Evolutionary conservation across 2,888 invertebrate genomes (phyloP).

Genomic region (Xanthorhoe designata): DNA sequence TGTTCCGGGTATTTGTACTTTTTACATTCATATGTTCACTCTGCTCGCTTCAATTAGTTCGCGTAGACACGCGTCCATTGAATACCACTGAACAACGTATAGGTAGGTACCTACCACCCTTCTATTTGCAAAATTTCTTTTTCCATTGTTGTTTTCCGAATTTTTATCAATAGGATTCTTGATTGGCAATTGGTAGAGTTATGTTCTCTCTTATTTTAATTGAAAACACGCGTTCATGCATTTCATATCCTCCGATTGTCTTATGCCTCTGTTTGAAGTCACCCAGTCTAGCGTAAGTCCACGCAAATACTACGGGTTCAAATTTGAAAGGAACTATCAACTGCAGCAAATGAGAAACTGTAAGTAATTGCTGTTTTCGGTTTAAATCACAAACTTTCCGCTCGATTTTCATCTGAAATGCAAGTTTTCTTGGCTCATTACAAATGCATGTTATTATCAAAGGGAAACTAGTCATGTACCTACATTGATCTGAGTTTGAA

Average conservation of each 20-base stretch:
- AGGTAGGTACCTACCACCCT: too few species aligned
- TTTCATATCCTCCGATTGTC: constrained; percentile 8
- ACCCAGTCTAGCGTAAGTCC: constrained; percentile 7
- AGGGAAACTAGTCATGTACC: neutral
- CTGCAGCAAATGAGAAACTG: constrained; percentile 34
- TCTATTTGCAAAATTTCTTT: neutral
- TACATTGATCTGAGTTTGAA: too few species aligned
- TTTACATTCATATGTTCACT: constrained; percentile 45
- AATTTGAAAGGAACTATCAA: constrained; percentile 35
- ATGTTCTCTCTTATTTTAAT: neutral
- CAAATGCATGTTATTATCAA: constrained; percentile 1
- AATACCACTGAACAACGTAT: constrained; percentile 13
- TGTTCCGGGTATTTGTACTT: constrained; percentile 52
- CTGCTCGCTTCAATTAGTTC: constrained; percentile 55
- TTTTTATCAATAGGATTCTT: neutral
- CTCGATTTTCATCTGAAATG: constrained; percentile 22
- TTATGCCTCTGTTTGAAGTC: constrained; percentile 14
- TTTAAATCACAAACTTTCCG: constrained; percentile 20
- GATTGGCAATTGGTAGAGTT: neutral
- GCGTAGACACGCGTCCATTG: constrained; percentile 28
- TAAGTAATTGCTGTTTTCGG: constrained; percentile 33
- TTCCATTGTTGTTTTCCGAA: neutral
- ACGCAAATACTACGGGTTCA: constrained; percentile 29
- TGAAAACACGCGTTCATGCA: constrained; percentile 1
- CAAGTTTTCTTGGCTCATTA: constrained; percentile 6